phyloP scores from a whole-genome alignment of 2,888 invertebrate species.

The Schizotus pectinicornis region DNA sequence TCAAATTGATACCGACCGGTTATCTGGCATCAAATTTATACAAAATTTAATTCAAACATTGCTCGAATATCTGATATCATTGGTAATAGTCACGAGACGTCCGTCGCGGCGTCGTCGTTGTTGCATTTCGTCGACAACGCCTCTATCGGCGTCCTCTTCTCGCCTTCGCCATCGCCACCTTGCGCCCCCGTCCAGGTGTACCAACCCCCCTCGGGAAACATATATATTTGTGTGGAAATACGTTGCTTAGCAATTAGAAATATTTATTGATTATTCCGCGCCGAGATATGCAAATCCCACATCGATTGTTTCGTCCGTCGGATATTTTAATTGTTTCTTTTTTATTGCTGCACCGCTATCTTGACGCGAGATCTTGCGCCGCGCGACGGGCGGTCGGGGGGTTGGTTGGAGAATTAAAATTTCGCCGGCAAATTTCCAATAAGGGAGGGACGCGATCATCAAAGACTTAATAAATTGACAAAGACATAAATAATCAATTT shows the following conservation, averaged over 20 bases:
- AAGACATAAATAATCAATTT: slow-evolving; percentile 54
- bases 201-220: slow-evolving; percentile 24
- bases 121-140: slow-evolving; percentile 11
- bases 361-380: neutral
- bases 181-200: neutral
- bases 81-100: slow-evolving; percentile 54
- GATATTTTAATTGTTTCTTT: slow-evolving; percentile 36
- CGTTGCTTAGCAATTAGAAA: slow-evolving; percentile 56
- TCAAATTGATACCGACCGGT: slow-evolving; percentile 51
- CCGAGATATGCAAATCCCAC: slow-evolving; percentile 49
- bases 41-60: slow-evolving; percentile 57
- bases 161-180: neutral
- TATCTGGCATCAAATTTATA: slow-evolving; percentile 57
- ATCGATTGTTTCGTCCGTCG: slow-evolving; percentile 32
- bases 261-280: slow-evolving; percentile 49
- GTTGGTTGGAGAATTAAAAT: no score
- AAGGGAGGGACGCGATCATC: slow-evolving; percentile 28
- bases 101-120: slow-evolving; percentile 3
- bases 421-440: neutral
- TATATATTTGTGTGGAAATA: slow-evolving; percentile 53
- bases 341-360: slow-evolving; percentile 19
- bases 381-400: no score
- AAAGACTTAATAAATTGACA: slow-evolving; percentile 48
- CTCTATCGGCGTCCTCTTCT: slow-evolving; percentile 8
- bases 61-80: slow-evolving; percentile 55